Evolutionary conservation across 2,888 invertebrate genomes (phyloP), one percentile per base, ranked within the genome.

Genomic region (Hydroisotoma schaefferi): DNA sequence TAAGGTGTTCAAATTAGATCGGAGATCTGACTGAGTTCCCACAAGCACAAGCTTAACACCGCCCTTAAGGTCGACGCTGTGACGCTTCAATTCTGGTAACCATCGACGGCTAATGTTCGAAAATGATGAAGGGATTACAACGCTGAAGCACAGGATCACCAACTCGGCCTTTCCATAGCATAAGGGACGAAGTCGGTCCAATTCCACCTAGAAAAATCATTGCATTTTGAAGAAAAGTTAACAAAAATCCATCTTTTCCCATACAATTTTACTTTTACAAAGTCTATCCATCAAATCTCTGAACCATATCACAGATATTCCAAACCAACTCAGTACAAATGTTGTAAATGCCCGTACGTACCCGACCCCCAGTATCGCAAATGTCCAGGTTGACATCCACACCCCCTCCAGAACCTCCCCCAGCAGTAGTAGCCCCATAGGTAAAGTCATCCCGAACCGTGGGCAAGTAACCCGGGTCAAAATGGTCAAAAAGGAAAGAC

Each of bases 21-120:
- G 65, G 33, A 69, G 69, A 61, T 71, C 71, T 54, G 65, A 64
- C 57, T 71, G 68, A 10, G 69, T 69, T 57, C 71, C 71, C 47
- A 71, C 67, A 23, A 53, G 26, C 2, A 53, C 43, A 2, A 18
- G 22, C 49, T 27, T 38, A 33, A 46, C 47, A 18, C 26, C 23
- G 5, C 55, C 28, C 23, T 65, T 63, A 26, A 59, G 53, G 23
- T 57, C 55, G 33, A 63, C 51, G 54, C 40, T 40, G 18, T 53
- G 53, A n/a, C 53, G 15, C 22, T 40, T 53, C 23, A 53, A n/a
- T 26, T 71, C 71, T 6, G 69, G 68, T 18, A 69, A 22, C 71
- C 71, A 71, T 56, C 64, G 65, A 37, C 56, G 48, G 22, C 56
- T 52, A 4, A 71, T 59, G 53, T 60, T 69, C 6, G 61, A 55